phyloP scores from a whole-genome alignment of 2,888 invertebrate genomes.

The Rhimphoctona megacephalus region DNA sequence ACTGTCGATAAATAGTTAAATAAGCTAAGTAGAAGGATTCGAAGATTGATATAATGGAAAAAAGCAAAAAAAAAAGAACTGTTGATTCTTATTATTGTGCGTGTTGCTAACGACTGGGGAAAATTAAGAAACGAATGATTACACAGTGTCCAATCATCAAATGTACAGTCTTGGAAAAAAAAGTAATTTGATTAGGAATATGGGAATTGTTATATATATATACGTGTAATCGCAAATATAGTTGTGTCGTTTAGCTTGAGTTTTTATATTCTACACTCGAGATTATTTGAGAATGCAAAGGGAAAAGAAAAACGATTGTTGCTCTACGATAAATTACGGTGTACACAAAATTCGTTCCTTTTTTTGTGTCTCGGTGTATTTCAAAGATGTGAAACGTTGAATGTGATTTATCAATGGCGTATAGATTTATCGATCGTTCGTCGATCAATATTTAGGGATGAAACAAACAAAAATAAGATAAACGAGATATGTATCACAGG shows the following conservation, averaged over 20 bases:
- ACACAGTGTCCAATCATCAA: constrained; percentile 49
- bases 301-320: not conserved
- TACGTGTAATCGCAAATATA: constrained; percentile 70
- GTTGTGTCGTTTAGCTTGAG: constrained; percentile 69
- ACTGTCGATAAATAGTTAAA: constrained; percentile 57
- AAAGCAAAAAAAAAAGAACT: constrained; percentile 28
- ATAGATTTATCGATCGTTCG: constrained; percentile 51
- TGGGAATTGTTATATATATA: constrained; percentile 64
- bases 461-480: constrained; percentile 28
- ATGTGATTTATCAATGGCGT: constrained; percentile 64
- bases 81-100: constrained; percentile 64
- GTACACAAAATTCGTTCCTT: constrained; percentile 9
- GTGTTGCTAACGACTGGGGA: constrained; percentile 37
- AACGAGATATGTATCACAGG: constrained; percentile 23
- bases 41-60: constrained; percentile 42
- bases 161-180: constrained; percentile 62
- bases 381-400: constrained; percentile 63
- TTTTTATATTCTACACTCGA: constrained; percentile 73
- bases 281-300: constrained; percentile 49
- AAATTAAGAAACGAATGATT: constrained; percentile 30
- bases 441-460: constrained; percentile 54
- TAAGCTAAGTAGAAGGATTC: constrained; percentile 51
- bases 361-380: constrained; percentile 59
- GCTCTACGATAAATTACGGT: not conserved
- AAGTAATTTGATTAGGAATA: constrained; percentile 58